These are phyloP conservation scores for Sitodiplosis mosellana DNA, from an alignment of 1,140 invertebrate genomes.

Conservation along the genomic window DNA sequence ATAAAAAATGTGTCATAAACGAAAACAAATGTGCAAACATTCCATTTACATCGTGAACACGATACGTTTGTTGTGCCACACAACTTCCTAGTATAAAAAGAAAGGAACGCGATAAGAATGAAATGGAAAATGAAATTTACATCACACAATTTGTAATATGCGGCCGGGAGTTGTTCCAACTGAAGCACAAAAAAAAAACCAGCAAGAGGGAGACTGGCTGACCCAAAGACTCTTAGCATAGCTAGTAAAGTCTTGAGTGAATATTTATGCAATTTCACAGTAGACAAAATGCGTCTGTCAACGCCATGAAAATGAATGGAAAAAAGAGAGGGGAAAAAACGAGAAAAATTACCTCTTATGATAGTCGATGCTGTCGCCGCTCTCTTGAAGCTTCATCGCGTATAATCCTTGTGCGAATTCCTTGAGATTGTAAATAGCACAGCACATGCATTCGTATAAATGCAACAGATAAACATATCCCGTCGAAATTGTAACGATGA, in stretches of 20 bases:
- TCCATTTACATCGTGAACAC: not conserved
- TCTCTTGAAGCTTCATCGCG: slow-evolving; percentile 54
- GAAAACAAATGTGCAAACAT: not conserved
- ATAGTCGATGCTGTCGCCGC: slow-evolving; percentile 20
- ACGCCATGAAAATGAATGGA: not conserved
- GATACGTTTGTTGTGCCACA: not conserved
- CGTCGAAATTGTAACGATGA: not conserved
- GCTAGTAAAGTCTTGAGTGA: too few species aligned
- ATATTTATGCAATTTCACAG: not conserved
- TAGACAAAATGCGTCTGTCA: not conserved
- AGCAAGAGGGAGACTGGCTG: not conserved
- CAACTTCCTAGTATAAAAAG: too few species aligned
- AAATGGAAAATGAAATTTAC: too few species aligned
- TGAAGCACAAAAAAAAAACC: too few species aligned
- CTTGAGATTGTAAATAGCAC: slow-evolving; percentile 24
- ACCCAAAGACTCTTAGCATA: not conserved
- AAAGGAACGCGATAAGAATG: too few species aligned
- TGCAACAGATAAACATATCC: too few species aligned
- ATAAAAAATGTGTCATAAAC: not conserved
- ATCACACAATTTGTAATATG: too few species aligned
- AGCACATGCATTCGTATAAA: too few species aligned
- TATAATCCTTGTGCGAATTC: slow-evolving; percentile 62
- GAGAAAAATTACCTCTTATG: slow-evolving; percentile 13
- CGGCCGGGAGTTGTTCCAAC: too few species aligned
- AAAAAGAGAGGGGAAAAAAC: not conserved